Evolutionary conservation across 2,888 invertebrate genomes (phyloP).

Genomic region (Melolontha melolontha): DNA sequence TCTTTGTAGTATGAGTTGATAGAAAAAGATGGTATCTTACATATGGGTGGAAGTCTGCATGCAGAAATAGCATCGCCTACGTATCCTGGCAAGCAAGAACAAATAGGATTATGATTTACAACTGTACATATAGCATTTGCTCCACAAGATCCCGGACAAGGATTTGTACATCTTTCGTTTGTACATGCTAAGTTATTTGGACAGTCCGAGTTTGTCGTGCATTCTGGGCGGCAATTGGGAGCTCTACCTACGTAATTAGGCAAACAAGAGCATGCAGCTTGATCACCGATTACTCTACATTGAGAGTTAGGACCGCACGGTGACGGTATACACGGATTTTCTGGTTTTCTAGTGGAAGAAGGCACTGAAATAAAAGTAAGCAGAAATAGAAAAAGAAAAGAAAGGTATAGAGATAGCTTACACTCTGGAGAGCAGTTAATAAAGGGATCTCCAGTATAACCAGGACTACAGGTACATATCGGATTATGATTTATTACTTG

Average conservation of each 20-base stretch:
- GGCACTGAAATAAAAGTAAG: constrained; percentile 61
- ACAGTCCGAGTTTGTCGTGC: constrained; percentile 84
- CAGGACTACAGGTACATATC: constrained; percentile 74
- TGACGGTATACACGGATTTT: constrained; percentile 82
- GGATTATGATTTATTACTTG: constrained; percentile 77
- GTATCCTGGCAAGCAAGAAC: constrained; percentile 85
- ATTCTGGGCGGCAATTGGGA: constrained; percentile 88
- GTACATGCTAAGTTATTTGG: constrained; percentile 84
- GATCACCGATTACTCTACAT: constrained; percentile 82
- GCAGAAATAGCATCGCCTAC: constrained; percentile 80
- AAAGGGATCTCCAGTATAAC: constrained; percentile 76
- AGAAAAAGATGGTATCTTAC: constrained; percentile 57
- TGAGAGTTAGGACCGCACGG: constrained; percentile 88
- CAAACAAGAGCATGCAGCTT: constrained; percentile 88
- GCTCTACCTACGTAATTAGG: constrained; percentile 85
- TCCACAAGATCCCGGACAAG: constrained; percentile 85
- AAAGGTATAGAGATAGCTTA: constrained; percentile 33
- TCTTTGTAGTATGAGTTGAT: background rate
- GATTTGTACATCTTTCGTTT: constrained; percentile 85
- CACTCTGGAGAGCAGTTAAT: constrained; percentile 62
- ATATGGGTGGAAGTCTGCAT: constrained; percentile 66
- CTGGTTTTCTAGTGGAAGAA: constrained; percentile 62
- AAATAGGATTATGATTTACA: constrained; percentile 85
- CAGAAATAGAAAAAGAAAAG: constrained; percentile 38
- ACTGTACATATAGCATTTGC: constrained; percentile 84